These are phyloP conservation scores for Tryphoninae sp. DNA, from an alignment of 2,888 invertebrate genomes.

Conservation along the genomic window DNA sequence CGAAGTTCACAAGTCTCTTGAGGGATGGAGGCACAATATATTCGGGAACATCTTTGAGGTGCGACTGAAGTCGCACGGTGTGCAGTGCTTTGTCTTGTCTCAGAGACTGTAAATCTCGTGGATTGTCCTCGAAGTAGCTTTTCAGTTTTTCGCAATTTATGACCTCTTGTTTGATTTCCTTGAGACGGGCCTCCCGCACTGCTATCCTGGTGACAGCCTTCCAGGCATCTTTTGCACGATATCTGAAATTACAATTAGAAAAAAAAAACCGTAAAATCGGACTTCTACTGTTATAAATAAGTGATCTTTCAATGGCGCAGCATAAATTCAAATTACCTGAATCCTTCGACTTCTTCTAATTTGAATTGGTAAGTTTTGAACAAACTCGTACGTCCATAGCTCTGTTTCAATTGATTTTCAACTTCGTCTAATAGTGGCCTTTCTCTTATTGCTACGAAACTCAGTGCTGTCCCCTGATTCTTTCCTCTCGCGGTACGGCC, in stretches of 20 bases:
- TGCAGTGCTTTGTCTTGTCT: slow-evolving; percentile 93
- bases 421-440: slow-evolving; percentile 88
- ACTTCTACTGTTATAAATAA: neutral
- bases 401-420: slow-evolving; percentile 87
- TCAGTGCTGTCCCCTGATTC: slow-evolving; percentile 93
- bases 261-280: neutral
- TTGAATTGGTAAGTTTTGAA: slow-evolving; percentile 95
- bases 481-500: slow-evolving; percentile 95
- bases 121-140: slow-evolving; percentile 96
- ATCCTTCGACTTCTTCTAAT: slow-evolving; percentile 97
- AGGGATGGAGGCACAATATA: slow-evolving; percentile 93
- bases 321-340: slow-evolving; percentile 82
- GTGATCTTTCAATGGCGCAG: too few species aligned
- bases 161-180: slow-evolving; percentile 97
- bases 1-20: slow-evolving; percentile 85
- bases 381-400: slow-evolving; percentile 84
- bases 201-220: slow-evolving; percentile 96
- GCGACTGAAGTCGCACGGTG: slow-evolving; percentile 91
- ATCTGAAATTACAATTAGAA: slow-evolving; percentile 79
- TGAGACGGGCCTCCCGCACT: slow-evolving; percentile 95
- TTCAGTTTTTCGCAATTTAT: slow-evolving; percentile 95
- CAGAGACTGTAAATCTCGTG: slow-evolving; percentile 91
- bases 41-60: slow-evolving; percentile 95
- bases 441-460: slow-evolving; percentile 93
- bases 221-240: slow-evolving; percentile 97